Evolutionary conservation across 1,140 invertebrate species (phyloP).

Genomic region (Condylostylus longicornis): DNA sequence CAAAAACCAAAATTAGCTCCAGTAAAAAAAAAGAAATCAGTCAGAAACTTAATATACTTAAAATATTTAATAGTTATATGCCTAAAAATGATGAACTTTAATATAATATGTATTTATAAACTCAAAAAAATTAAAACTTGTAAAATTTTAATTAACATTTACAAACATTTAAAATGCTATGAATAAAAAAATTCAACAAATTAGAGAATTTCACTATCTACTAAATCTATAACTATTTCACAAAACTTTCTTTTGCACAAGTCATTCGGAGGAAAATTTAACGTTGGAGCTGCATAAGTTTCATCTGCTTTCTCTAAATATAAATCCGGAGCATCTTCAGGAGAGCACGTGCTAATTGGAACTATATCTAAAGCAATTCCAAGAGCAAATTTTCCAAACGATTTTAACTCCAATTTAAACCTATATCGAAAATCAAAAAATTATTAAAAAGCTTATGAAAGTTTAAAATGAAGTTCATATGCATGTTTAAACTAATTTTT

Average conservation of each 20-base stretch:
- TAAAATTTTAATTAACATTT: too few species aligned
- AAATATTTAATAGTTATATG: too few species aligned
- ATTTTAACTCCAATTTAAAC: conserved; percentile 45
- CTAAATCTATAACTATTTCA: conserved; percentile 41
- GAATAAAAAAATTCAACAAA: neutral
- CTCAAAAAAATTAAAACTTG: too few species aligned
- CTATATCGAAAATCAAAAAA: conserved; percentile 21
- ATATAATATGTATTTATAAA: too few species aligned
- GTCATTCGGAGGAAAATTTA: conserved; percentile 34
- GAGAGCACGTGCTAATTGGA: conserved; percentile 53
- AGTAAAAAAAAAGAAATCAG: too few species aligned
- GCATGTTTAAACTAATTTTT: neutral
- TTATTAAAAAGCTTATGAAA: conserved; percentile 1
- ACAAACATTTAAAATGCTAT: neutral
- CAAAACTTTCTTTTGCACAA: conserved; percentile 42
- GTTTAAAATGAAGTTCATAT: neutral
- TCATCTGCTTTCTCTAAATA: conserved; percentile 32
- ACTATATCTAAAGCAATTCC: conserved; percentile 53
- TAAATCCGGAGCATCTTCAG: conserved; percentile 51
- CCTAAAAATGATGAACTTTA: too few species aligned
- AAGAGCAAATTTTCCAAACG: conserved; percentile 47
- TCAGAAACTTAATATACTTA: too few species aligned
- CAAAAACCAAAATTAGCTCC: too few species aligned
- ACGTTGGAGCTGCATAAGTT: conserved; percentile 19
- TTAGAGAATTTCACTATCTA: conserved; percentile 36